Percentiles rank a stretch among this genome's conserved stretches.
These are phyloP conservation scores for Trachelus iudaicus DNA, from an alignment of 2,888 invertebrate species.

Conservation along the genomic window DNA sequence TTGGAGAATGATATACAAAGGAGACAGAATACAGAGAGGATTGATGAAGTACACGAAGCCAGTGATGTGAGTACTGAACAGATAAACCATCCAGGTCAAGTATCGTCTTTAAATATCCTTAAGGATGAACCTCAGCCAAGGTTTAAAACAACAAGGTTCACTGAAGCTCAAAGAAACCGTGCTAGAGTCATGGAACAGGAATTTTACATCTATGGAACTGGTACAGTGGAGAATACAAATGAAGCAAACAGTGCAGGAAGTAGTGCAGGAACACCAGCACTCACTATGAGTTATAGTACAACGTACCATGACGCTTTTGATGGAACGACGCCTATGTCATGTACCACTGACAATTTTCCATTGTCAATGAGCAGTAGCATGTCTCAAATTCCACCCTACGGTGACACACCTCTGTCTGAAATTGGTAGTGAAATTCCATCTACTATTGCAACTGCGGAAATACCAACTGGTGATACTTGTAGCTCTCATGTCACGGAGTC, in stretches of 20 bases:
- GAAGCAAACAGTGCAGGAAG: conserved; percentile 8
- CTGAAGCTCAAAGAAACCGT: conserved; percentile 31
- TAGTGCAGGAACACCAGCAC: conserved; percentile 1
- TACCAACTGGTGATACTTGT: conserved; percentile 9
- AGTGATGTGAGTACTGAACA: conserved; percentile 29
- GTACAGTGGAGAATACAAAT: not conserved
- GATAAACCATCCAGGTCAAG: conserved; percentile 49
- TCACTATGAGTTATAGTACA: conserved; percentile 2
- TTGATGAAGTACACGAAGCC: conserved; percentile 39
- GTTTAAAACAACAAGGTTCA: conserved; percentile 29
- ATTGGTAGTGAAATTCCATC: conserved; percentile 32
- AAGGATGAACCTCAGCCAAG: not conserved
- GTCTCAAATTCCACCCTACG: conserved; percentile 43
- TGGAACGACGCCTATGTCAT: conserved; percentile 58
- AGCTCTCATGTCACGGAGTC: conserved; percentile 11
- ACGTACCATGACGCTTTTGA: conserved; percentile 7
- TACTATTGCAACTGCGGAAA: conserved; percentile 14
- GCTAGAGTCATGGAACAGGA: conserved; percentile 32
- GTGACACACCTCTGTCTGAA: conserved; percentile 44
- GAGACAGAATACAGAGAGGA: conserved; percentile 43
- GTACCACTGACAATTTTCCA: conserved; percentile 58
- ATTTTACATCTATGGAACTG: conserved; percentile 10
- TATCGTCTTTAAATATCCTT: not conserved
- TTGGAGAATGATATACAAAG: conserved; percentile 50
- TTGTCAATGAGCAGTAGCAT: conserved; percentile 47